Percentiles rank a stretch among this genome's conserved stretches.
Evolutionary conservation across 1,140 invertebrate genomes (phyloP).

Genomic region (Drosophila sechellia): DNA sequence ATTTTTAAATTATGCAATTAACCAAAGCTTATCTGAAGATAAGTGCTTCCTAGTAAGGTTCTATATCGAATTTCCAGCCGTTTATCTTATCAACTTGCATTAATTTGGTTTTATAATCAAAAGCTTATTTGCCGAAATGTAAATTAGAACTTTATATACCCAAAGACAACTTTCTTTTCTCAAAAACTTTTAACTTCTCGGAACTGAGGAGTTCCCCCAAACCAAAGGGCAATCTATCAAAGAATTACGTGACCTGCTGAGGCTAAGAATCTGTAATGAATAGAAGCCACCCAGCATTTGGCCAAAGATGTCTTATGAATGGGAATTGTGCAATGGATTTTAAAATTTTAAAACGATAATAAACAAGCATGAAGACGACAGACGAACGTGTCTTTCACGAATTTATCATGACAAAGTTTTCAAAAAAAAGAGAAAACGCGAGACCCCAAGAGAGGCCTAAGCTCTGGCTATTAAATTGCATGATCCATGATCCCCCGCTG

Average conservation of each 20-base stretch:
- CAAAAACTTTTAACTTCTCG: slow-evolving; percentile 19
- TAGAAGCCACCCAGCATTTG: slow-evolving; percentile 4
- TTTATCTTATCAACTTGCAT: too few species aligned
- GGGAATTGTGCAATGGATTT: slow-evolving; percentile 20
- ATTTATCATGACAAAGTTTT: slow-evolving; percentile 18
- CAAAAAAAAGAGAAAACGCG: slow-evolving; percentile 10
- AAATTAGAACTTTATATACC: neutral
- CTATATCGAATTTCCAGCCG: too few species aligned
- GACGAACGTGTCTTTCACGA: slow-evolving; percentile 43
- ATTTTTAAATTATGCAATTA: too few species aligned
- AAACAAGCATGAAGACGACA: slow-evolving; percentile 7
- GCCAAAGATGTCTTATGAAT: slow-evolving; percentile 37
- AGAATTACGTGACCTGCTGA: slow-evolving; percentile 44
- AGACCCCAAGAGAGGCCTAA: slow-evolving; percentile 29
- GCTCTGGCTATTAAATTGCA: slow-evolving; percentile 34
- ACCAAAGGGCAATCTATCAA: slow-evolving; percentile 1
- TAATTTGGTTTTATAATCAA: too few species aligned
- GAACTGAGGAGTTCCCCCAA: neutral
- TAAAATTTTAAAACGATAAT: slow-evolving; percentile 19
- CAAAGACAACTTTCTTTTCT: slow-evolving; percentile 17
- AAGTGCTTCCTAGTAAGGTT: too few species aligned
- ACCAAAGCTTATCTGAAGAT: too few species aligned
- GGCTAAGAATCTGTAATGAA: slow-evolving; percentile 9
- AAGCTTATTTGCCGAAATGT: too few species aligned
- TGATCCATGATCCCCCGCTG: neutral